Conservation (phyloP, 2,888 invertebrate species). For the Cerceris ruficornis region DNA sequence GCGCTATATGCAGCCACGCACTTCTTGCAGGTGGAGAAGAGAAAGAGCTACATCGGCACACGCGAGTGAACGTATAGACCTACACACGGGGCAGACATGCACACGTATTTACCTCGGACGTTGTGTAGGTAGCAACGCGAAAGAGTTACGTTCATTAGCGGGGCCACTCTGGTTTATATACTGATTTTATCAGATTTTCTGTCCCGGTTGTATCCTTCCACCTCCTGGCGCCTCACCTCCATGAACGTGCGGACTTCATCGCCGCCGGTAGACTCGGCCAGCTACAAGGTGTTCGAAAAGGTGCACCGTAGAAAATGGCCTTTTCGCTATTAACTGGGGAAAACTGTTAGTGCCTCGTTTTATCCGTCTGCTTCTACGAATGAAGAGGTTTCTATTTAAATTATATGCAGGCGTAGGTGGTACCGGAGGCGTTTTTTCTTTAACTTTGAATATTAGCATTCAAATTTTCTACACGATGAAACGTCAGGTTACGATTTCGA, state of each 20-base stretch:
- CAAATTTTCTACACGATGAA: too few relatives aligned
- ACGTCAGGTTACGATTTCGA: too few relatives aligned
- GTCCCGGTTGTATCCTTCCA: conserved; percentile 53
- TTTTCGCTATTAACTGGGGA: too few relatives aligned
- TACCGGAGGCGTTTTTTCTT: too few relatives aligned
- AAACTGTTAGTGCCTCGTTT: too few relatives aligned
- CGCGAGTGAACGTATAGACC: conserved; percentile 7
- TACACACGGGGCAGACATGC: conserved; percentile 12
- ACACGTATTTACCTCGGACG: background rate
- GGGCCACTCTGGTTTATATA: conserved; percentile 46
- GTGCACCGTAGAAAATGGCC: background rate
- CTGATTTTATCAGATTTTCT: conserved; percentile 73
- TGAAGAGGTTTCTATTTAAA: too few relatives aligned
- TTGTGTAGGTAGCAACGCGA: conserved; percentile 54
- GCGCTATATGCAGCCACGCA: conserved; percentile 54
- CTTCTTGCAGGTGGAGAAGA: conserved; percentile 34
- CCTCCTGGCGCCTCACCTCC: conserved; percentile 28
- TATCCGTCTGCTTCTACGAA: too few relatives aligned
- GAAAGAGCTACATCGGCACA: conserved; percentile 23
- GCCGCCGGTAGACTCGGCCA: conserved; percentile 1
- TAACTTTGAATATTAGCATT: too few relatives aligned
- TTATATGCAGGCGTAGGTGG: too few relatives aligned
- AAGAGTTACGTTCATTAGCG: conserved; percentile 76
- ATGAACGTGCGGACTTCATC: conserved; percentile 8
- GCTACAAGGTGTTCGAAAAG: conserved; percentile 13